These are phyloP conservation scores for Dinoponera quadriceps DNA, from an alignment of 1,140 invertebrate genomes.

Conservation along the genomic window DNA sequence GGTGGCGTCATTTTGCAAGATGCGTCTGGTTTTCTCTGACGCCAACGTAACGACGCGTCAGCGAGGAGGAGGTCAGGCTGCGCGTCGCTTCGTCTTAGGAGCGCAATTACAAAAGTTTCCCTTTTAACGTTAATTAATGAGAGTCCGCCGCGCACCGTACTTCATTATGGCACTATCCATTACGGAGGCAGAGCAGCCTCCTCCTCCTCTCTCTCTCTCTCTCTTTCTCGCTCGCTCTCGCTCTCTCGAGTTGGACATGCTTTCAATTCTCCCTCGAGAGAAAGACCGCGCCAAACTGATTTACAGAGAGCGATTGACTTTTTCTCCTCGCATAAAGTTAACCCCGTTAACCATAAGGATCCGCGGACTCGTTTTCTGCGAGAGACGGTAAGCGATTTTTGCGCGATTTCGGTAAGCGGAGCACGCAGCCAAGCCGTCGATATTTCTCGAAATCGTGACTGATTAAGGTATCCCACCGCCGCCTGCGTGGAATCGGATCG, in stretches of 20 bases:
- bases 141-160: conserved; percentile 64
- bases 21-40: conserved; percentile 14
- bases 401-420: conserved; percentile 43
- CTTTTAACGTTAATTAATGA: conserved; percentile 76
- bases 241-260: conserved; percentile 63
- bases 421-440: conserved; percentile 43
- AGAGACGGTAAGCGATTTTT: too few relatives aligned
- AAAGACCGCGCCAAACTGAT: conserved; percentile 64
- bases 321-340: conserved; percentile 68
- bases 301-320: conserved; percentile 61
- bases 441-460: conserved; percentile 26
- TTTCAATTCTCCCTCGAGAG: conserved; percentile 69
- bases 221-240: neutral
- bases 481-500: conserved; percentile 51
- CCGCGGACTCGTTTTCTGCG: conserved; percentile 33
- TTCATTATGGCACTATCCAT: conserved; percentile 71
- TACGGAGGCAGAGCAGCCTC: conserved; percentile 52
- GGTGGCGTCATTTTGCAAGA: conserved; percentile 36
- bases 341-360: conserved; percentile 74
- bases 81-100: conserved; percentile 60
- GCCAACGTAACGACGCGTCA: conserved; percentile 37
- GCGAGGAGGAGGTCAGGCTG: conserved; percentile 56
- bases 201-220: too few relatives aligned
- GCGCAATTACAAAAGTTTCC: conserved; percentile 73
- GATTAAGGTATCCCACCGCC: conserved; percentile 44